Conservation (phyloP, 2,797 vertebrate species). For the Intellagama lesueurii region DNA sequence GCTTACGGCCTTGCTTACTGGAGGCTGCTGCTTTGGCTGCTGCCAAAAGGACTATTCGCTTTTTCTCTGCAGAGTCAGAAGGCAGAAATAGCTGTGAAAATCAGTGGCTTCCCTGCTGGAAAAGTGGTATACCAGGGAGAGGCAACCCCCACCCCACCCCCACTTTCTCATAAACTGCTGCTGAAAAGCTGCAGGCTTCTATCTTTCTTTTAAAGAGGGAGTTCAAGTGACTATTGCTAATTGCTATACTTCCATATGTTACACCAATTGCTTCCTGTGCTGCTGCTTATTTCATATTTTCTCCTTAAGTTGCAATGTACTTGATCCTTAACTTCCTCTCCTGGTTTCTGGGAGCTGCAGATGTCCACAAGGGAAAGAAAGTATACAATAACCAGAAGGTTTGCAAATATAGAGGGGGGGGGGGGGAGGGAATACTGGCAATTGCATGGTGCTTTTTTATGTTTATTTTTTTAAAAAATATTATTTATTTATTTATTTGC, state of each 20-base stretch:
- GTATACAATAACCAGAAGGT: conserved; percentile 23
- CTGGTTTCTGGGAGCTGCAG: conserved; percentile 21
- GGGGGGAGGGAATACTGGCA: too few relatives aligned
- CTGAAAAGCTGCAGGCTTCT: conserved; percentile 15
- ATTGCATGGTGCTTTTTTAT: too few relatives aligned
- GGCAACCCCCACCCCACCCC: background rate
- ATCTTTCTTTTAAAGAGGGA: conserved; percentile 19
- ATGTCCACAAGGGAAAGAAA: conserved; percentile 43
- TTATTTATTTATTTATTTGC: too few relatives aligned
- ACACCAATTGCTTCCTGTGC: conserved; percentile 39
- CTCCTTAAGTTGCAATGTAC: conserved; percentile 17
- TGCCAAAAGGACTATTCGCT: conserved; percentile 34
- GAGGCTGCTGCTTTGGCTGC: background rate
- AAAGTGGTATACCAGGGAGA: background rate
- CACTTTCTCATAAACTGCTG: background rate
- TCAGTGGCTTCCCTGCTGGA: background rate
- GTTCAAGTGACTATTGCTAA: conserved; percentile 15
- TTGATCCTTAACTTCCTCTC: conserved; percentile 21
- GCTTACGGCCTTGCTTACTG: conserved; percentile 5
- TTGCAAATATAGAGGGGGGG: background rate
- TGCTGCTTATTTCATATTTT: conserved; percentile 36
- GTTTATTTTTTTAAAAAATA: too few relatives aligned
- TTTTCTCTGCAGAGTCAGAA: conserved; percentile 1
- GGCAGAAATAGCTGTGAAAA: conserved; percentile 32
- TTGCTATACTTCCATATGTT: conserved; percentile 58